Conservation (phyloP, 2,113 vertebrate species). For the Condylura cristata region DNA sequence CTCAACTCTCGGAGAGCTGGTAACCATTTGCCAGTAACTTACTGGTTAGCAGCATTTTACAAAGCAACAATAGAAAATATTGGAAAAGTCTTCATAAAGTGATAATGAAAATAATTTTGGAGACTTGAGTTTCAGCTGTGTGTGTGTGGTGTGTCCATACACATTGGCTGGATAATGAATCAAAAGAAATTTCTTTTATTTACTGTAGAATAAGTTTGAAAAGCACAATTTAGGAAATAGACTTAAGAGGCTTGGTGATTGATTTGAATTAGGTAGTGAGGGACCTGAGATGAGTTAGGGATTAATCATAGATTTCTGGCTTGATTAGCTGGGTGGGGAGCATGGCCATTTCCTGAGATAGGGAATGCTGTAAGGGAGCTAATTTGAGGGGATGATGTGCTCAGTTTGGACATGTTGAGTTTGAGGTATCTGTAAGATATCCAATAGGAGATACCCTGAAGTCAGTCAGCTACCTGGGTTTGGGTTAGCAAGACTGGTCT, state of each 20-base stretch:
- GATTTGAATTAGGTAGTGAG: slow-evolving; percentile 13
- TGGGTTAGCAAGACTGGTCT: not conserved
- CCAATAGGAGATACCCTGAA: slow-evolving; percentile 24
- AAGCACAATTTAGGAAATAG: slow-evolving; percentile 26
- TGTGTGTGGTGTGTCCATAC: not conserved
- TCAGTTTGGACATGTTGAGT: not conserved
- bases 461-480: not conserved
- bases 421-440: not conserved
- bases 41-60: slow-evolving; percentile 8
- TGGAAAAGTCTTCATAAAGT: not conserved
- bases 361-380: not conserved
- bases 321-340: slow-evolving; percentile 53
- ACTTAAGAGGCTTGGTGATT: slow-evolving; percentile 54
- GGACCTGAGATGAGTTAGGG: slow-evolving; percentile 49
- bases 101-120: not conserved
- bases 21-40: not conserved
- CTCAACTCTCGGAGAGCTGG: not conserved
- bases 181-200: slow-evolving; percentile 23
- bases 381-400: not conserved
- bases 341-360: slow-evolving; percentile 43
- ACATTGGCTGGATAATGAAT: not conserved
- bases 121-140: not conserved
- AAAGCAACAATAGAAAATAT: not conserved
- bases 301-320: slow-evolving; percentile 75
- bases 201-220: slow-evolving; percentile 11